Conservation (phyloP, 2,888 invertebrate genomes). For the Hirtodrosophila alboralis region DNA sequence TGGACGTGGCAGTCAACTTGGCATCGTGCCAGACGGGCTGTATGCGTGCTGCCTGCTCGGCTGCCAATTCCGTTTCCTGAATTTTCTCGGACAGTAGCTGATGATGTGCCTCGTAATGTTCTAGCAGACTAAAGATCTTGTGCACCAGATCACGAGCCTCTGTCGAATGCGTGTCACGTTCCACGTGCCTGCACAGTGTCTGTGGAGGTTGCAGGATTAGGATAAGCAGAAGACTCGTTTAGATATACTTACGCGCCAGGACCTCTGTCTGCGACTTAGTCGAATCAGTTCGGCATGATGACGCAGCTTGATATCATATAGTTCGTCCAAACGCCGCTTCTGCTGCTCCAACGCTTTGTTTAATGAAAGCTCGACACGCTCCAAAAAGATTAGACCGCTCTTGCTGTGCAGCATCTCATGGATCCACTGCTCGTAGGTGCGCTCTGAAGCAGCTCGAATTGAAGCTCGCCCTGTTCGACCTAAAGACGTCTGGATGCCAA, state of each 20-base stretch:
- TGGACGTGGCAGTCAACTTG: neutral
- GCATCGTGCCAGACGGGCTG: constrained; percentile 43
- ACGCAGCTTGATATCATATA: constrained; percentile 74
- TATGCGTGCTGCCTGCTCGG: constrained; percentile 39
- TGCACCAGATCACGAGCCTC: constrained; percentile 65
- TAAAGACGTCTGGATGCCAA: constrained; percentile 16
- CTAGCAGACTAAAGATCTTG: constrained; percentile 72
- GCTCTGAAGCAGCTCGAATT: constrained; percentile 7
- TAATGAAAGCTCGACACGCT: constrained; percentile 80
- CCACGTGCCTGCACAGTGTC: constrained; percentile 62
- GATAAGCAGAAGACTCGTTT: too few relatives aligned
- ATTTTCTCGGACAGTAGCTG: constrained; percentile 71
- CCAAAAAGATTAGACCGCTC: constrained; percentile 81
- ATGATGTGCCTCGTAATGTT: constrained; percentile 77
- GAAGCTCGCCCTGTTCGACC: neutral
- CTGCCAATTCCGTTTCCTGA: constrained; percentile 48
- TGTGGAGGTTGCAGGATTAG: constrained; percentile 15
- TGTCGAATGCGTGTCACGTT: constrained; percentile 46
- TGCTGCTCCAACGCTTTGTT: constrained; percentile 78
- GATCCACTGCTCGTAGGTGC: constrained; percentile 82
- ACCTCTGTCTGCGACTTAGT: constrained; percentile 77
- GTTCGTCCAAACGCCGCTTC: constrained; percentile 69
- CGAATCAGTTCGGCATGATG: constrained; percentile 78
- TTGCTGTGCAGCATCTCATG: constrained; percentile 79
- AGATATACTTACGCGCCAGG: constrained; percentile 71